phyloP scores from a whole-genome alignment of 1,140 invertebrate genomes.

The Cecropterus lyciades region DNA sequence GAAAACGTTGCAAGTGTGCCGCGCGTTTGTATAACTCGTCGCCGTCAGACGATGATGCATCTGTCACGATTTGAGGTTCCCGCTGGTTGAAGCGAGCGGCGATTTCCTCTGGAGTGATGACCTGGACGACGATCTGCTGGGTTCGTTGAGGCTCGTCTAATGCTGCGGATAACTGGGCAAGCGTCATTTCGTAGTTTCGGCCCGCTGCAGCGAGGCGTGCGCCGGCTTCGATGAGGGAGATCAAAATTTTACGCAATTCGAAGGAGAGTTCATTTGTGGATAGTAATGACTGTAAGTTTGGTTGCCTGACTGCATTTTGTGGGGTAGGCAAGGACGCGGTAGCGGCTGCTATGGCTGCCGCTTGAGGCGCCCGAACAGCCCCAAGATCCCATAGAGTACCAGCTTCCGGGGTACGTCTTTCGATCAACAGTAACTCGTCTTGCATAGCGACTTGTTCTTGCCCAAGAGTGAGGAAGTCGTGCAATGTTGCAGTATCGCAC shows the following conservation, averaged over 20 bases:
- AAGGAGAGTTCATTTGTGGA: constrained; percentile 73
- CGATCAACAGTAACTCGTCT: constrained; percentile 68
- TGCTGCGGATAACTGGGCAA: constrained; percentile 66
- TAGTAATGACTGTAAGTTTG: constrained; percentile 68
- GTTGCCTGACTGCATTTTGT: constrained; percentile 54
- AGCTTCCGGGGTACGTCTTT: constrained; percentile 64
- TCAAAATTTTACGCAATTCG: constrained; percentile 70
- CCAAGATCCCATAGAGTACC: constrained; percentile 72
- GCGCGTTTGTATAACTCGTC: constrained; percentile 56
- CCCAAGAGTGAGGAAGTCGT: constrained; percentile 64
- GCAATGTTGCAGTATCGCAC: constrained; percentile 60
- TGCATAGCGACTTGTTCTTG: constrained; percentile 68
- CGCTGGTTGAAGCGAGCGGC: constrained; percentile 49
- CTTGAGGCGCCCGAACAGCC: constrained; percentile 64
- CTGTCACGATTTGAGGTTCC: constrained; percentile 16
- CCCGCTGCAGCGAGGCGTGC: constrained; percentile 69
- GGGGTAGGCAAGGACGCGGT: constrained; percentile 66
- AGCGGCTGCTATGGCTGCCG: constrained; percentile 63
- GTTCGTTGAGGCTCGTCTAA: constrained; percentile 59
- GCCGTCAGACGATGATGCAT: constrained; percentile 30
- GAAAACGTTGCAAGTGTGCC: constrained; percentile 64
- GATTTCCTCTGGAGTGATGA: constrained; percentile 72
- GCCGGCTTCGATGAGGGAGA: constrained; percentile 73
- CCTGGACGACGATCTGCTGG: constrained; percentile 57
- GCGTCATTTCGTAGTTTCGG: constrained; percentile 63